Conservation (phyloP, 2,797 vertebrate species). For the Sciaenops ocellatus region DNA sequence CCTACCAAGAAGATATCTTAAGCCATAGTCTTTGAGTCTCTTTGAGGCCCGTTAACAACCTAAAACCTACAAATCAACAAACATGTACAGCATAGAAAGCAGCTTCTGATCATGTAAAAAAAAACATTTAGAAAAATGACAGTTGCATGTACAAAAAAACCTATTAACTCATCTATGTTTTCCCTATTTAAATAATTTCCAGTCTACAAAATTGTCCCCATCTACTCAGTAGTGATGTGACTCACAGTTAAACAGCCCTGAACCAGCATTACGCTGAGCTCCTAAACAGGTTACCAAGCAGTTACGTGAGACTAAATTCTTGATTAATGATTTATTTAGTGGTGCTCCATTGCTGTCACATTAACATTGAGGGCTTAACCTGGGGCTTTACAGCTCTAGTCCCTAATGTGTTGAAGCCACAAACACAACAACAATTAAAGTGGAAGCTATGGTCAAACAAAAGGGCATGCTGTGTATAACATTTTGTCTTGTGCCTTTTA, state of each 20-base stretch:
- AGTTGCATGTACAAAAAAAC: not conserved
- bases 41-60: not conserved
- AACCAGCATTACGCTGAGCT: not conserved
- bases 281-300: slow-evolving; percentile 37
- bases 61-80: no score
- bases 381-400: slow-evolving; percentile 1
- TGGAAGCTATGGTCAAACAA: not conserved
- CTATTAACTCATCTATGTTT: not conserved
- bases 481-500: not conserved
- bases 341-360: slow-evolving; percentile 26
- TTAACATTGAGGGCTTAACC: slow-evolving; percentile 19
- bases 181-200: not conserved
- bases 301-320: slow-evolving; percentile 21
- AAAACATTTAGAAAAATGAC: not conserved
- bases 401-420: not conserved
- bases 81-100: no score
- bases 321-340: slow-evolving; percentile 40
- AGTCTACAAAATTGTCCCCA: not conserved
- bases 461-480: not conserved
- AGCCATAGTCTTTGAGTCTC: not conserved
- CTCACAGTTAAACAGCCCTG: slow-evolving; percentile 1
- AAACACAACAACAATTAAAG: not conserved
- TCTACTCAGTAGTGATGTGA: not conserved
- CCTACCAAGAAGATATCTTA: not conserved
- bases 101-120: not conserved